Base-by-base conservation (phyloP, 2,797 vertebrate genomes). In the Amblyopsis hoosieri region DNA sequence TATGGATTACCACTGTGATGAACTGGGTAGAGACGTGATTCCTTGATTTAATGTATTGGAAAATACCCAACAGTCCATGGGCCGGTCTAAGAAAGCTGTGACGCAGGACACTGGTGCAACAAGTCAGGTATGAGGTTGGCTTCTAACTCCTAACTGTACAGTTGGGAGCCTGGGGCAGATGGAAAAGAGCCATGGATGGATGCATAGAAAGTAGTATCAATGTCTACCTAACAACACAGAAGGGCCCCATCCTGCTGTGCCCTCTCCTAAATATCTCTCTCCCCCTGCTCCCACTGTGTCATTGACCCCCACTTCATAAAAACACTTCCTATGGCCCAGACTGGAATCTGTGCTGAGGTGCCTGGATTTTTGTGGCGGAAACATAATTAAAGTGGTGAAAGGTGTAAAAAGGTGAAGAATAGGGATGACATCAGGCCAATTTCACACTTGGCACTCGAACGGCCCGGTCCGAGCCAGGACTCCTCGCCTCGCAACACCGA, bases 341-440 rank as follows among this genome's bases (percentile, higher is more conserved):
- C 94, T 94, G 94, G 95, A 96, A 98, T 98, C 95, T 93, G 93
- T 94, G 95, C 94, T 90, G 93, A 96, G 95, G 93, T 93, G 92
- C 94, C 87, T 60, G 78, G 93, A 90, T 90, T 95, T 96, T 96
- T 96, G 95, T 97, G 95, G 95, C 95, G 96, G 96, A 98, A 98
- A 97, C 95, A 96, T 97, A 96, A 97, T 98, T 98, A 97, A 98
- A 97, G 92, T 96, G 95, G 94, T 94, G 94, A 95, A 94, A 95
- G 95, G 96, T 95, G 95, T 96, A 94, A 90, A 89, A 95, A 92
- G 94, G 94, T 96, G 94, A 93, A 98, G 96, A 97, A 95, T 94
- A 90, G 92, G 94, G 94, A 96, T 96, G 96, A 99, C 97, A 98
- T 98, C 97, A 98, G 97, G 93, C 95, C 91, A 94, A 99, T 99